These are phyloP conservation scores for Dysmachus trigonus DNA, from an alignment of 2,888 invertebrate species.

Conservation along the genomic window DNA sequence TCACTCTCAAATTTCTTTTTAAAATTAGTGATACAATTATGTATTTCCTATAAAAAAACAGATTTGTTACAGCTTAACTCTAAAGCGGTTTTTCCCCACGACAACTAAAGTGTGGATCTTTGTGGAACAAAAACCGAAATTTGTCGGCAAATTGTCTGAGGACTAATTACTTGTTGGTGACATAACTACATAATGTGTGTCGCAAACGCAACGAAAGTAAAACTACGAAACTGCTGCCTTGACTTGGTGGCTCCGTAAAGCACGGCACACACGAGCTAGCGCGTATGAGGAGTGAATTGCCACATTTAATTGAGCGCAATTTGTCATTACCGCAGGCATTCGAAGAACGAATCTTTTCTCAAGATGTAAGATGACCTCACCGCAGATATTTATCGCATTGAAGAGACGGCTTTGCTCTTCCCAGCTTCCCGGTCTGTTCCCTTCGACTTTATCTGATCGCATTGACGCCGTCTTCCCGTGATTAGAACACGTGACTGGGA, in stretches of 20 bases:
- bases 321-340: background rate
- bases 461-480: background rate
- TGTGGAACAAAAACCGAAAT: background rate
- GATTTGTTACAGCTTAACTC: too few relatives aligned
- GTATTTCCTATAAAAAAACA: too few relatives aligned
- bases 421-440: background rate
- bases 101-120: too few relatives aligned
- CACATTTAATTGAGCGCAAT: conserved; percentile 20
- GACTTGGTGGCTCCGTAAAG: background rate
- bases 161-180: background rate
- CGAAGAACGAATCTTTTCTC: background rate
- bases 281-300: background rate
- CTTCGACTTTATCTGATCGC: background rate
- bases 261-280: background rate
- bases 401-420: background rate
- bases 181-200: background rate
- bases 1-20: too few relatives aligned
- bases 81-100: too few relatives aligned
- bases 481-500: conserved; percentile 10
- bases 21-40: too few relatives aligned
- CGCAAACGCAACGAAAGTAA: background rate
- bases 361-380: conserved; percentile 25
- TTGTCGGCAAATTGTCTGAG: background rate
- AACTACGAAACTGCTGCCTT: background rate
- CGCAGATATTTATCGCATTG: conserved; percentile 25